phyloP scores from a whole-genome alignment of 2,113 vertebrate species.

The Lophotis ruficrista region DNA sequence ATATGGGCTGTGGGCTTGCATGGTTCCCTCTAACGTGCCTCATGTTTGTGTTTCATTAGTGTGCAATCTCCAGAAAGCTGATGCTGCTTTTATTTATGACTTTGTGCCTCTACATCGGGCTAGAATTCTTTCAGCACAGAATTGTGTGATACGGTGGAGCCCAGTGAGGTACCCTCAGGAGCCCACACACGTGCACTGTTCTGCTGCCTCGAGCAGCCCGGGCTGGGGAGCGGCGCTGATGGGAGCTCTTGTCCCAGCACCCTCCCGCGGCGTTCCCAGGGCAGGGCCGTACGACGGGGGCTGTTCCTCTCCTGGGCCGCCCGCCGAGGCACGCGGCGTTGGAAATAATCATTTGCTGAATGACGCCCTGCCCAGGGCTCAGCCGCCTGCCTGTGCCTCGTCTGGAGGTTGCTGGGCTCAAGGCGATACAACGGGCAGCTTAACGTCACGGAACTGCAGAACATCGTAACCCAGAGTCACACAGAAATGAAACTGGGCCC shows the following conservation, averaged over 20 bases:
- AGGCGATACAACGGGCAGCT: background rate
- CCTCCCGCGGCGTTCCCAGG: background rate
- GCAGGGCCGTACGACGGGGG: background rate
- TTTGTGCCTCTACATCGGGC: background rate
- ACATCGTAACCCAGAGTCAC: background rate
- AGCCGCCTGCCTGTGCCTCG: background rate
- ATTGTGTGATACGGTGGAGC: background rate
- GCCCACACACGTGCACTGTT: background rate
- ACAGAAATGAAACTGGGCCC: background rate
- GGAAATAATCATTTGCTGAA: background rate
- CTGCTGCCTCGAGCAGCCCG: background rate
- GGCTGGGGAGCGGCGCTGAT: background rate
- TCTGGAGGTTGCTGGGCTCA: background rate
- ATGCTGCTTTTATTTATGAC: background rate
- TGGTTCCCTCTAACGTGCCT: background rate
- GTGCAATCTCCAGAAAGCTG: background rate
- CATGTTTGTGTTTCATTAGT: rapidly evolving
- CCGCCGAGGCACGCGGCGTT: background rate
- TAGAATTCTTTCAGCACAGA: background rate
- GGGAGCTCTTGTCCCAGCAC: background rate
- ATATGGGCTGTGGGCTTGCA: background rate
- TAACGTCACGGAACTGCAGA: rapidly evolving
- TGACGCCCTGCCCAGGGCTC: background rate
- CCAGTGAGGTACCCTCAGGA: background rate
- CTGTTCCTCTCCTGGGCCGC: background rate